Evolutionary conservation across 2,797 vertebrate genomes (phyloP).

Genomic region (Falco rusticolus): DNA sequence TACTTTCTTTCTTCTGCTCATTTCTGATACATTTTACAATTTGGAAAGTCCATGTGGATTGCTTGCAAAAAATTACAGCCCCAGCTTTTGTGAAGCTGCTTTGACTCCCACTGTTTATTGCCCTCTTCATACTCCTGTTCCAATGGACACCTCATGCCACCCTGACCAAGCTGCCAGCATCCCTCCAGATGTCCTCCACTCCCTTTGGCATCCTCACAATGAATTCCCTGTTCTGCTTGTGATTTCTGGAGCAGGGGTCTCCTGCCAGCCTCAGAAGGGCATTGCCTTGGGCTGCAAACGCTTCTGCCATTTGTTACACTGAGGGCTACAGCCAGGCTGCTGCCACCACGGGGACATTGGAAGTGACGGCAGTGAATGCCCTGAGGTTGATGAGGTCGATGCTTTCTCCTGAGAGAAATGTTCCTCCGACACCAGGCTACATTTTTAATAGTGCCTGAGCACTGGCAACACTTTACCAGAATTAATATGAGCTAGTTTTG

Average conservation of each 20-base stretch:
- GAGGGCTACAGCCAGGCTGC: background rate
- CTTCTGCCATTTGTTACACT: background rate
- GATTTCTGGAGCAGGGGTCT: background rate
- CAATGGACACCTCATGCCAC: background rate
- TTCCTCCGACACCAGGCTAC: background rate
- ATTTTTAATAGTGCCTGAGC: background rate
- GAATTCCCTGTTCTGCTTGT: background rate
- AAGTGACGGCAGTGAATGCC: background rate
- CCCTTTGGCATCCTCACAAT: background rate
- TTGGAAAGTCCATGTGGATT: background rate
- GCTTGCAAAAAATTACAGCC: background rate
- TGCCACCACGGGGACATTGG: rapidly evolving
- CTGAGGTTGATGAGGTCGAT: background rate
- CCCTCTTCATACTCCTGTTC: background rate
- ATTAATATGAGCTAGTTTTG: background rate
- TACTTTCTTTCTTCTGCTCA: background rate
- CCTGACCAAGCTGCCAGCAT: background rate
- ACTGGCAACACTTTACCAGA: background rate
- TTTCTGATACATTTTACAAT: background rate
- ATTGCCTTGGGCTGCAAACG: background rate
- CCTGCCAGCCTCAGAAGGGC: background rate
- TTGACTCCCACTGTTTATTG: background rate
- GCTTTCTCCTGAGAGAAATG: background rate
- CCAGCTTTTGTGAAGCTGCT: background rate
- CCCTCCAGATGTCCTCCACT: background rate